These are phyloP conservation scores for Stichopus chloronotus DNA, from an alignment of 35 echinoderm and acorn worm species.

Conservation along the genomic window DNA sequence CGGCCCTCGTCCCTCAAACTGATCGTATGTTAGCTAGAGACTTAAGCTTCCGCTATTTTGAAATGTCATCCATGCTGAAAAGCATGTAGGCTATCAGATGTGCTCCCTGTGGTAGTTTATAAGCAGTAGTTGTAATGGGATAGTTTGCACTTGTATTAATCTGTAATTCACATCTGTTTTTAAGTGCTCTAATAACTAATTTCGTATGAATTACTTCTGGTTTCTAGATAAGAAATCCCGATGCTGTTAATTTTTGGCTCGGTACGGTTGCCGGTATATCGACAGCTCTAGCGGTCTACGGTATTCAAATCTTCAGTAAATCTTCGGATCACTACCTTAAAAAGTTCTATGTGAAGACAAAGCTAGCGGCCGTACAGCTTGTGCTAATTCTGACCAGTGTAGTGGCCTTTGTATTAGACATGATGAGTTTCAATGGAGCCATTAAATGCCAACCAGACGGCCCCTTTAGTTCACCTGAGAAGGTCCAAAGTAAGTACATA, in stretches of 20 bases:
- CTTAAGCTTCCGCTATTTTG: too few relatives aligned
- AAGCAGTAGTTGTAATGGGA: too few relatives aligned
- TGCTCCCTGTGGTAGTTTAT: too few relatives aligned
- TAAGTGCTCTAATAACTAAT: too few relatives aligned
- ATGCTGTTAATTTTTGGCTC: slow-evolving; percentile 13
- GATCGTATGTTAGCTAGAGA: too few relatives aligned
- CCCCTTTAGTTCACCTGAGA: not conserved
- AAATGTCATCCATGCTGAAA: too few relatives aligned
- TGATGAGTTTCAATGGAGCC: not conserved
- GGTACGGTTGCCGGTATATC: slow-evolving; percentile 9
- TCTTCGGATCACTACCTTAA: slow-evolving; percentile 26
- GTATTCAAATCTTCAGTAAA: slow-evolving; percentile 39
- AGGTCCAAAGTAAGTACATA: not conserved
- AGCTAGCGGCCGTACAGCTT: not conserved
- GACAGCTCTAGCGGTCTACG: slow-evolving; percentile 1
- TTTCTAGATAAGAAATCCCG: not conserved
- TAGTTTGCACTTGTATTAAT: too few relatives aligned
- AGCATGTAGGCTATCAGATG: too few relatives aligned
- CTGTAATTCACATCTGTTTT: too few relatives aligned
- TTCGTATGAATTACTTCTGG: not conserved
- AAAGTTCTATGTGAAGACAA: not conserved
- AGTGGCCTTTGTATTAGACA: not conserved
- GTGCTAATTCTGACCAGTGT: not conserved
- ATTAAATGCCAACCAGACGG: not conserved
- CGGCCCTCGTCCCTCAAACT: too few relatives aligned